Percentiles rank a stretch among this genome's conserved stretches.
These are phyloP conservation scores for Entomyzon cyanotis DNA, from an alignment of 2,113 vertebrate species.

Conservation along the genomic window DNA sequence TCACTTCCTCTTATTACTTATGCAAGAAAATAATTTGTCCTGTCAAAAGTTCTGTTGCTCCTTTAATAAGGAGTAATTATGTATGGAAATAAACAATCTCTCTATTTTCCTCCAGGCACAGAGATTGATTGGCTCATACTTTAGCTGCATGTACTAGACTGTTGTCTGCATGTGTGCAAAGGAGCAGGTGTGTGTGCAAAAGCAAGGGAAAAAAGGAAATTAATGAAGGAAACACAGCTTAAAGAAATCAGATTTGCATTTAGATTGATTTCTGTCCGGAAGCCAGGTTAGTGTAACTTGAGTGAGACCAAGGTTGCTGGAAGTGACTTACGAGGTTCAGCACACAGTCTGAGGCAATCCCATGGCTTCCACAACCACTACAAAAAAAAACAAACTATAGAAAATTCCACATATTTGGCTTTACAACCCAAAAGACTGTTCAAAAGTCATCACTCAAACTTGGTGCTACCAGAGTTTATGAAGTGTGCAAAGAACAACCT, in stretches of 20 bases:
- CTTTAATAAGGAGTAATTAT: constrained; percentile 48
- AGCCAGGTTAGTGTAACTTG: not conserved
- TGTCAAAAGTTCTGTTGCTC: constrained; percentile 33
- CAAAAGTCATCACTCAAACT: not conserved
- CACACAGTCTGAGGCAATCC: not conserved
- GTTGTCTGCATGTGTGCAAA: not conserved
- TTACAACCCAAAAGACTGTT: not conserved
- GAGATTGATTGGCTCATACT: not conserved
- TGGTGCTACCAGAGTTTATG: not conserved
- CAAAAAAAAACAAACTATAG: not conserved
- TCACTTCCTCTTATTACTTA: not conserved
- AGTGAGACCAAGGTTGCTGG: not conserved
- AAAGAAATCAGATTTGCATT: not conserved
- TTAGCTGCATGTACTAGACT: not conserved
- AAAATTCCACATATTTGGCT: not conserved
- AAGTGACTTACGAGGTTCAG: not conserved
- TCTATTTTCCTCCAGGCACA: not conserved
- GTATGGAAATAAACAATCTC: constrained; percentile 26
- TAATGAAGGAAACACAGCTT: not conserved
- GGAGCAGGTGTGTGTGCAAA: not conserved
- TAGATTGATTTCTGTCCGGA: not conserved
- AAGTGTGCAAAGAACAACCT: not conserved
- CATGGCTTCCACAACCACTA: not conserved
- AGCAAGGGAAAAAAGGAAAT: not conserved
- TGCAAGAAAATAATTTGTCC: not conserved